phyloP scores from a whole-genome alignment of 2,797 vertebrate genomes.

The Margarornis squamiger region DNA sequence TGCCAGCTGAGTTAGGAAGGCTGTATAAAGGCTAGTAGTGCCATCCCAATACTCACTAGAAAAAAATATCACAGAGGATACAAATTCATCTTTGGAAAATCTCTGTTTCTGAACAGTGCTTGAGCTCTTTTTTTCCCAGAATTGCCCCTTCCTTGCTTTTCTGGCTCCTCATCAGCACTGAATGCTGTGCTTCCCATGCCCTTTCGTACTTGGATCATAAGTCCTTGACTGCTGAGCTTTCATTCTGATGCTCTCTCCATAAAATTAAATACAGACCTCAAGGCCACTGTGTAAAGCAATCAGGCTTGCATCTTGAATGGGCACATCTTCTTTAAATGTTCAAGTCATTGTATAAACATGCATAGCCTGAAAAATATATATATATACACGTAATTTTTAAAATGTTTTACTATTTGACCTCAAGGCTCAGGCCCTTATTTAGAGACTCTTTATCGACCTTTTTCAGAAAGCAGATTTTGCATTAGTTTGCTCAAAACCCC shows the following conservation, averaged over 20 bases:
- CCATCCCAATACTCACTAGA: neutral
- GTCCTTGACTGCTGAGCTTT: neutral
- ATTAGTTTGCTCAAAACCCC: neutral
- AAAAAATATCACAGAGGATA: neutral
- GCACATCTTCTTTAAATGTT: neutral
- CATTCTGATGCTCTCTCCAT: neutral
- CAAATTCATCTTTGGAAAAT: neutral
- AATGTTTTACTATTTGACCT: neutral
- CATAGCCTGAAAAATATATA: neutral
- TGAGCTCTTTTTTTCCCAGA: neutral
- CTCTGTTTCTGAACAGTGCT: neutral
- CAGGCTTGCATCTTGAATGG: neutral
- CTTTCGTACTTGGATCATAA: neutral
- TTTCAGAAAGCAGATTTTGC: neutral
- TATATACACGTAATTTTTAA: neutral
- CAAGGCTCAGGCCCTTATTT: neutral
- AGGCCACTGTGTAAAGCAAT: neutral
- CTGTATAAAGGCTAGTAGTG: neutral
- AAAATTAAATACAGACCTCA: neutral
- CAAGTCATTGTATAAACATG: neutral
- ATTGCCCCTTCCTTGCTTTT: neutral
- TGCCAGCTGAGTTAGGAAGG: neutral
- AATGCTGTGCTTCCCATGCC: neutral
- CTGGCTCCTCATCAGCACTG: neutral
- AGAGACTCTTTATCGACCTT: neutral